These are phyloP conservation scores for Cheilosia scutellata DNA, from an alignment of 2,888 invertebrate species.

Conservation along the genomic window DNA sequence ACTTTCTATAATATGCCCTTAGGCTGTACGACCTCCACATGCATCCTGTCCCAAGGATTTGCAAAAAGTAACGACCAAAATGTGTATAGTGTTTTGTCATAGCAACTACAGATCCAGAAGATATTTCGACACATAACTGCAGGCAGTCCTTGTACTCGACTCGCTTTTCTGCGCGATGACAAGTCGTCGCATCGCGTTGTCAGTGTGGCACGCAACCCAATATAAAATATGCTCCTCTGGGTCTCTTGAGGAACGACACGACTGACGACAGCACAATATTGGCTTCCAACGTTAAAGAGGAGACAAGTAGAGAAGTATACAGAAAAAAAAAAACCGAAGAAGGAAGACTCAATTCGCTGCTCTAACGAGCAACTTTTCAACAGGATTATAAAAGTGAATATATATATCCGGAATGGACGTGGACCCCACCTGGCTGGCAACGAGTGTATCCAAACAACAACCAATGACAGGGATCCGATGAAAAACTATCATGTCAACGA, in stretches of 20 bases:
- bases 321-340: not conserved
- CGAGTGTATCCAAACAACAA: slow-evolving; percentile 11
- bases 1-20: slow-evolving; percentile 45
- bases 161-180: slow-evolving; percentile 39
- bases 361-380: slow-evolving; percentile 70
- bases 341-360: slow-evolving; percentile 6
- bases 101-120: slow-evolving; percentile 24
- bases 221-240: not conserved
- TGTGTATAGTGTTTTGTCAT: slow-evolving; percentile 60
- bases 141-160: slow-evolving; percentile 29
- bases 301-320: slow-evolving; percentile 7
- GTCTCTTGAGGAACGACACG: slow-evolving; percentile 53
- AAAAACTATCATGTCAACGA: slow-evolving; percentile 72
- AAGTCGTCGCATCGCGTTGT: slow-evolving; percentile 34
- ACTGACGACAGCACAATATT: slow-evolving; percentile 58
- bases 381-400: slow-evolving; percentile 46
- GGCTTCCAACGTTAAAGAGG: slow-evolving; percentile 39
- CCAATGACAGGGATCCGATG: slow-evolving; percentile 55
- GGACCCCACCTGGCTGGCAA: not conserved
- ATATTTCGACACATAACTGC: slow-evolving; percentile 53
- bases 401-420: not conserved
- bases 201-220: not conserved
- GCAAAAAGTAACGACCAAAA: slow-evolving; percentile 51
- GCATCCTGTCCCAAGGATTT: slow-evolving; percentile 29
- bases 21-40: slow-evolving; percentile 66